phyloP scores from a whole-genome alignment of 2,113 vertebrate genomes.

The Seriola dumerili region DNA sequence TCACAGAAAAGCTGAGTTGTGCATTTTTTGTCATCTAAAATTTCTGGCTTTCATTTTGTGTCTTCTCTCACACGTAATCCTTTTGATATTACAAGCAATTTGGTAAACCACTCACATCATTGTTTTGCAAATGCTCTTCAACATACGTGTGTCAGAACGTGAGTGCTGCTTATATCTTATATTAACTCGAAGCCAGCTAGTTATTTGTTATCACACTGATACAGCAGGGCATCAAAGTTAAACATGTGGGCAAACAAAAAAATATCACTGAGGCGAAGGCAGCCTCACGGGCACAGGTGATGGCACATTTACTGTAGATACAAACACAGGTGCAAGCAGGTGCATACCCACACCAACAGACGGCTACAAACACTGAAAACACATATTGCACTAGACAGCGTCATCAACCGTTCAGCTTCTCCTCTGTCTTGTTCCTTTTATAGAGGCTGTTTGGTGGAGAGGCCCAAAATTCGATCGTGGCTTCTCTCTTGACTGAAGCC shows the following conservation, averaged over 20 bases:
- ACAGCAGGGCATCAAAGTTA: slow-evolving; percentile 7
- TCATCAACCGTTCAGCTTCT: slow-evolving; percentile 38
- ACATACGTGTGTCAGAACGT: not conserved
- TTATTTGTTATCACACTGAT: not conserved
- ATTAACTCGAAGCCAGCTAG: not conserved
- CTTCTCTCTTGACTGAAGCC: slow-evolving; percentile 69
- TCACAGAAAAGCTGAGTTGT: not conserved
- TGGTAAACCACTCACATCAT: not conserved
- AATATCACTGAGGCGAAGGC: not conserved
- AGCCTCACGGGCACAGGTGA: not conserved
- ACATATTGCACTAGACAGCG: slow-evolving; percentile 44
- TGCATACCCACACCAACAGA: slow-evolving; percentile 14
- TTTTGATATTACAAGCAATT: not conserved
- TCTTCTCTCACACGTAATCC: not conserved
- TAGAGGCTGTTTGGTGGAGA: slow-evolving; percentile 61
- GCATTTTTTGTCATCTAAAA: not conserved
- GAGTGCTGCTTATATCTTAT: not conserved
- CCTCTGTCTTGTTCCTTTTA: slow-evolving; percentile 63
- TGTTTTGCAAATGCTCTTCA: not conserved
- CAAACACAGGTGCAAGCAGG: slow-evolving; percentile 14
- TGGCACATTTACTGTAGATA: not conserved
- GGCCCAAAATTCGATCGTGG: slow-evolving; percentile 72
- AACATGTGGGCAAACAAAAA: slow-evolving; percentile 9
- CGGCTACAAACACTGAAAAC: slow-evolving; percentile 27
- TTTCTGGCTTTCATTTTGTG: not conserved